Conservation (phyloP, 2,113 vertebrate genomes). For the Jacana jacana region DNA sequence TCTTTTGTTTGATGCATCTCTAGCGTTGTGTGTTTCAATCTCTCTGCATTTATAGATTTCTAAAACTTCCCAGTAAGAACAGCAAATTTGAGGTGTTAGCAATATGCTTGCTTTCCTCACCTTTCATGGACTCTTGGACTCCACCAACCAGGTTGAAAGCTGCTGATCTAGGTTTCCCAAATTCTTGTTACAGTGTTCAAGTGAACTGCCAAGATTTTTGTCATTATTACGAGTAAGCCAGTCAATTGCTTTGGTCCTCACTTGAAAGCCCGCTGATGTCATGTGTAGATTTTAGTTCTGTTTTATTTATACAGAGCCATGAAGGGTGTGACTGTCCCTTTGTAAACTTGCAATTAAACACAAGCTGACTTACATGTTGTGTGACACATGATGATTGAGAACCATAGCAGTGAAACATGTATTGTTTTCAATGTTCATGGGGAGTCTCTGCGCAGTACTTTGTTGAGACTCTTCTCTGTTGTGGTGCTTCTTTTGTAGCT, state of each 20-base stretch:
- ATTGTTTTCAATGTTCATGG: neutral
- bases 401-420: neutral
- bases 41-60: neutral
- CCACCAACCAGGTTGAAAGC: neutral
- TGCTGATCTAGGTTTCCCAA: neutral
- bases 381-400: neutral
- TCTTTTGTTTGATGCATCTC: neutral
- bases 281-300: neutral
- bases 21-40: neutral
- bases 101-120: neutral
- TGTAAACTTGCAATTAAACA: neutral
- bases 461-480: neutral
- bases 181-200: neutral
- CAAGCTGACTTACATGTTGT: neutral
- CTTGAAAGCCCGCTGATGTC: neutral
- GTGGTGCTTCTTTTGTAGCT: neutral
- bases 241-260: neutral
- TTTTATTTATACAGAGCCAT: neutral
- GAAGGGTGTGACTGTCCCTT: neutral
- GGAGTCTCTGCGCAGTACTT: neutral
- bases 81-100: neutral
- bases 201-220: neutral
- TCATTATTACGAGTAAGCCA: neutral
- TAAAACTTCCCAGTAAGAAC: neutral
- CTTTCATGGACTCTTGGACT: neutral